Percentiles rank a stretch among this genome's conserved stretches.
phyloP scores from a whole-genome alignment of 2,888 invertebrate genomes.

The Hydraecia micacea region DNA sequence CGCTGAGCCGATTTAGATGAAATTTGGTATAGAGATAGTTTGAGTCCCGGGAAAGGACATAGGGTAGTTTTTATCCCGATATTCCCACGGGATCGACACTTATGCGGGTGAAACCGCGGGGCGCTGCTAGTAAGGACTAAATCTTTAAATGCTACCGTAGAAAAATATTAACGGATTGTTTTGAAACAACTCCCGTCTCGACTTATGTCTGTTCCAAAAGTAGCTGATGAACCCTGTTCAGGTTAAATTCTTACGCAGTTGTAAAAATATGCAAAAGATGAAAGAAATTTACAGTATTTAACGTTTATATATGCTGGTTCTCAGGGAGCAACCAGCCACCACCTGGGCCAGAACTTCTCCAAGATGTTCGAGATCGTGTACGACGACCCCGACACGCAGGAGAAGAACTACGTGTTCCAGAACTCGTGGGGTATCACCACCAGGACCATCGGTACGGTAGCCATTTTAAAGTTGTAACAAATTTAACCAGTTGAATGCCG shows the following conservation, averaged over 20 bases:
- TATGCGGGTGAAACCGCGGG: too few relatives aligned
- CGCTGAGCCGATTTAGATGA: too few relatives aligned
- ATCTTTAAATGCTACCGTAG: neutral
- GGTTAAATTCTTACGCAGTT: neutral
- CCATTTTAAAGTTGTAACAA: neutral
- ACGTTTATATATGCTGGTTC: neutral
- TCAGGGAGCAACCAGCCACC: conserved; percentile 98
- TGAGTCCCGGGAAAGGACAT: too few relatives aligned
- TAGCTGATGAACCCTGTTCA: neutral
- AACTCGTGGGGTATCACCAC: conserved; percentile 99
- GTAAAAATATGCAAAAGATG: neutral
- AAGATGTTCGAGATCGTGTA: conserved; percentile 99
- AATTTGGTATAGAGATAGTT: too few relatives aligned
- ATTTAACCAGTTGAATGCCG: neutral
- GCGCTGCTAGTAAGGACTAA: too few relatives aligned
- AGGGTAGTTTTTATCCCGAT: too few relatives aligned
- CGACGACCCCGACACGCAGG: conserved; percentile 97
- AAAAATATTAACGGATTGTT: conserved; percentile 1
- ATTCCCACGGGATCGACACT: too few relatives aligned
- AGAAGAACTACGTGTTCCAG: conserved; percentile 97
- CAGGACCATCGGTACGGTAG: conserved; percentile 95
- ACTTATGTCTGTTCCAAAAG: neutral
- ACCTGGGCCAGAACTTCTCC: conserved; percentile 99
- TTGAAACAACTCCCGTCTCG: neutral
- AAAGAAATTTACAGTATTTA: neutral